These are phyloP conservation scores for Falcunculus frontatus DNA, from an alignment of 2,113 vertebrate species.

Conservation along the genomic window DNA sequence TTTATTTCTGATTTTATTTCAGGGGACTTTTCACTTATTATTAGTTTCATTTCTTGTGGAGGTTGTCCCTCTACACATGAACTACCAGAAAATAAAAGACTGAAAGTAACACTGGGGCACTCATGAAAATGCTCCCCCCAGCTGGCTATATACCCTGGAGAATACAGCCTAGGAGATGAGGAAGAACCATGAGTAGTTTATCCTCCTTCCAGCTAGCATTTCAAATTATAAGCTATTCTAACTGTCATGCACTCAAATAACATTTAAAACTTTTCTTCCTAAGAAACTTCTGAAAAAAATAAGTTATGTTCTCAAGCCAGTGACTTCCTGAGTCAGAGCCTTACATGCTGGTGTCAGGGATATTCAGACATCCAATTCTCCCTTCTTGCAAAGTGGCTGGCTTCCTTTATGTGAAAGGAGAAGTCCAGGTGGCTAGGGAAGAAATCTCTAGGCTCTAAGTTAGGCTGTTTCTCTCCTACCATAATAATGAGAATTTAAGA, in stretches of 20 bases:
- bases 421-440: not conserved
- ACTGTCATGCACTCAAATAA: not conserved
- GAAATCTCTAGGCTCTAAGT: not conserved
- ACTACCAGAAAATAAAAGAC: not conserved
- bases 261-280: not conserved
- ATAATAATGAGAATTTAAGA: not conserved
- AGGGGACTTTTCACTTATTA: not conserved
- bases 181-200: not conserved
- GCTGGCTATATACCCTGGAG: accelerated
- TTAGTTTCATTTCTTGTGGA: not conserved
- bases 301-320: not conserved
- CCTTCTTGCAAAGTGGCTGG: not conserved
- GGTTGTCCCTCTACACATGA: not conserved
- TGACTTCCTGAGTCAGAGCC: not conserved
- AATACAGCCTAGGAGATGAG: not conserved
- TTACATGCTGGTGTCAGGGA: not conserved
- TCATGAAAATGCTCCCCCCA: not conserved
- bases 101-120: not conserved
- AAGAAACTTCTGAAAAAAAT: not conserved
- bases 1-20: not conserved
- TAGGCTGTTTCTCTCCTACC: not conserved
- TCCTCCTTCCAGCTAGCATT: not conserved
- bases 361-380: not conserved
- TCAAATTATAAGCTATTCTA: not conserved
- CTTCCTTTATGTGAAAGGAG: not conserved